Percentiles rank a stretch among this genome's conserved stretches.
Conservation (phyloP, 2,888 invertebrate genomes). For the Lepeophtheirus nordmannii region DNA sequence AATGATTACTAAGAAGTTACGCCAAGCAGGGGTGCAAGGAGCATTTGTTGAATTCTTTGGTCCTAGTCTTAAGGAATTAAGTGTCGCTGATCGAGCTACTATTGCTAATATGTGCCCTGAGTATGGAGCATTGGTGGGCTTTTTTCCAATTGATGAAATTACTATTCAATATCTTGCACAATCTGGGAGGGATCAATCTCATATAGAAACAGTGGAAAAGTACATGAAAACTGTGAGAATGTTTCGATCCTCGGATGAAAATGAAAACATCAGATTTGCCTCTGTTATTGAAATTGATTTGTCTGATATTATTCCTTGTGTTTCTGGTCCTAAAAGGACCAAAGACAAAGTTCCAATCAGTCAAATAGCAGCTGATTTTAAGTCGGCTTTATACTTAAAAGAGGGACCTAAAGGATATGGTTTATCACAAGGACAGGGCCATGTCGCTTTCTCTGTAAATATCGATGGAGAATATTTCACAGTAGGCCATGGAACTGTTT, state of each 20-base stretch:
- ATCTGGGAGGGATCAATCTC: constrained; percentile 56
- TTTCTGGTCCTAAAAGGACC: constrained; percentile 91
- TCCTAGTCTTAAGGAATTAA: constrained; percentile 70
- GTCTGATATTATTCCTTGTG: constrained; percentile 71
- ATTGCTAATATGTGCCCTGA: constrained; percentile 98
- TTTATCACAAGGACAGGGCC: constrained; percentile 48
- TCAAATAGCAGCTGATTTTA: constrained; percentile 79
- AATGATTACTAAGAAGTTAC: constrained; percentile 85
- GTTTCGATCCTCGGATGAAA: constrained; percentile 46
- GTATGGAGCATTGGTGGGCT: constrained; percentile 91
- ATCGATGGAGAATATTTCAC: constrained; percentile 63
- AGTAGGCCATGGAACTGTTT: constrained; percentile 75
- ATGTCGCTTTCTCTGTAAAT: constrained; percentile 52
- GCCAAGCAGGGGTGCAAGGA: constrained; percentile 86
- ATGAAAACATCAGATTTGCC: not conserved
- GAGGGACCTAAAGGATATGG: constrained; percentile 78
- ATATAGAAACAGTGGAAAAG: constrained; percentile 58
- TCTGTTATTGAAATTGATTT: constrained; percentile 48
- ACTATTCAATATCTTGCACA: constrained; percentile 69
- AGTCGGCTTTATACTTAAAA: constrained; percentile 53
- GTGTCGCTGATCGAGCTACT: constrained; percentile 91
- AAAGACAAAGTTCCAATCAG: constrained; percentile 83
- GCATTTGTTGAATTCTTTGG: constrained; percentile 99
- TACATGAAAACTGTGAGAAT: constrained; percentile 59
- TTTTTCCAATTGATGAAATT: constrained; percentile 71